Evolutionary conservation across 2,113 vertebrate genomes (phyloP).

Genomic region (Pelvicachromis taeniatus): DNA sequence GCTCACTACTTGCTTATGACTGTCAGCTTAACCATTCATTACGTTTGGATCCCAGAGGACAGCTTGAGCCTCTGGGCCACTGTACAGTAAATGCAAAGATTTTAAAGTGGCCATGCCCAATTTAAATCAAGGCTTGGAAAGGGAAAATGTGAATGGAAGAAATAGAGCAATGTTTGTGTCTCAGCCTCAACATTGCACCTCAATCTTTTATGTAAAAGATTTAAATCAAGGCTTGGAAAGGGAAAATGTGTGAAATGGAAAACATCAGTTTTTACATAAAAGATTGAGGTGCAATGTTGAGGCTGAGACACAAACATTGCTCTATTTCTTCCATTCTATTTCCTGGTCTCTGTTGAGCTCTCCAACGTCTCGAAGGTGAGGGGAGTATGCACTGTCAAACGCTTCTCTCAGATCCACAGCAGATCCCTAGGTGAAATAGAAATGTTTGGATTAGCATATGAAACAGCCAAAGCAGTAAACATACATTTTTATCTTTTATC

Average conservation of each 20-base stretch:
- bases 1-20: slow-evolving; percentile 16
- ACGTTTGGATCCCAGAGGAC: slow-evolving; percentile 30
- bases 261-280: slow-evolving; percentile 34
- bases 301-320: slow-evolving; percentile 20
- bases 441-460: slow-evolving; percentile 59
- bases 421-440: slow-evolving; percentile 45
- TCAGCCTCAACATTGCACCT: slow-evolving; percentile 3
- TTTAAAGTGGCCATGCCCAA: slow-evolving; percentile 25
- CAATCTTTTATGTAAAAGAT: slow-evolving; percentile 27
- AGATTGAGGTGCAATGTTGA: not conserved
- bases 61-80: slow-evolving; percentile 11
- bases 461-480: slow-evolving; percentile 53
- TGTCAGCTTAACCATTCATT: slow-evolving; percentile 58
- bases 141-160: slow-evolving; percentile 7
- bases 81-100: slow-evolving; percentile 11
- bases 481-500: slow-evolving; percentile 61
- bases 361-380: slow-evolving; percentile 34
- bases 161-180: slow-evolving; percentile 19
- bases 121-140: not conserved
- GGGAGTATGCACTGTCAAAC: slow-evolving; percentile 29
- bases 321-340: slow-evolving; percentile 28
- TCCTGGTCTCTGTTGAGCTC: slow-evolving; percentile 6
- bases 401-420: slow-evolving; percentile 41
- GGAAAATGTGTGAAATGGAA: not conserved
- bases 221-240: too few relatives aligned